phyloP scores from a whole-genome alignment of 2,113 vertebrate genomes.

The Leucosticte australis region DNA sequence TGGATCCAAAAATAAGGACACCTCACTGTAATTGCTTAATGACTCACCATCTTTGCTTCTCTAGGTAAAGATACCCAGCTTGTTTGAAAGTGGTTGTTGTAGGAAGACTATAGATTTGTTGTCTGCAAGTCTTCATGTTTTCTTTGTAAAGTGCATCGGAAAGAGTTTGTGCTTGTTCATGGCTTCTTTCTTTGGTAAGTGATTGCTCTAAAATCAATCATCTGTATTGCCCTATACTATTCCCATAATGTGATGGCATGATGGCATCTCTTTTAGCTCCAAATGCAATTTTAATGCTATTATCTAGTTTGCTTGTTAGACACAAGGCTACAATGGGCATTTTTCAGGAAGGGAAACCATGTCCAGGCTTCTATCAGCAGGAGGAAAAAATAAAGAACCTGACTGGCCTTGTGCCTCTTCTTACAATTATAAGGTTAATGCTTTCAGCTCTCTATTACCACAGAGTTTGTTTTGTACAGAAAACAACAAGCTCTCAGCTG shows the following conservation, averaged over 20 bases:
- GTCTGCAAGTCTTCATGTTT: background rate
- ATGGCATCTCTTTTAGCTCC: background rate
- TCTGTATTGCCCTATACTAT: background rate
- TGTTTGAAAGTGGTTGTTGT: background rate
- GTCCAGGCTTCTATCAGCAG: background rate
- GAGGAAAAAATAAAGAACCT: background rate
- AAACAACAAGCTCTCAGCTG: background rate
- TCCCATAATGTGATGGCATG: background rate
- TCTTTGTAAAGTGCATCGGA: background rate
- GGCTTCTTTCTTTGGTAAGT: background rate
- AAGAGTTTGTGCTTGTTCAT: background rate
- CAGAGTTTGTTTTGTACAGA: background rate
- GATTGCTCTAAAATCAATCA: background rate
- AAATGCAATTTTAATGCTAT: background rate
- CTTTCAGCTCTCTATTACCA: background rate
- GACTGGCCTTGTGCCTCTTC: background rate
- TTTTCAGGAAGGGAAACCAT: background rate
- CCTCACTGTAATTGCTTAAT: background rate
- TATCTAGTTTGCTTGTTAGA: background rate
- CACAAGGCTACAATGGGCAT: background rate
- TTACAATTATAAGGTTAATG: background rate
- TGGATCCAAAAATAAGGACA: background rate
- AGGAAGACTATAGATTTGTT: background rate
- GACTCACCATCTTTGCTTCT: background rate
- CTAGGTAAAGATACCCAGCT: background rate